A percentile compares a stretch with the other conserved stretches of the same genome.
Evolutionary conservation across 2,797 vertebrate genomes (phyloP).

Genomic region (Uromys caudimaculatus): DNA sequence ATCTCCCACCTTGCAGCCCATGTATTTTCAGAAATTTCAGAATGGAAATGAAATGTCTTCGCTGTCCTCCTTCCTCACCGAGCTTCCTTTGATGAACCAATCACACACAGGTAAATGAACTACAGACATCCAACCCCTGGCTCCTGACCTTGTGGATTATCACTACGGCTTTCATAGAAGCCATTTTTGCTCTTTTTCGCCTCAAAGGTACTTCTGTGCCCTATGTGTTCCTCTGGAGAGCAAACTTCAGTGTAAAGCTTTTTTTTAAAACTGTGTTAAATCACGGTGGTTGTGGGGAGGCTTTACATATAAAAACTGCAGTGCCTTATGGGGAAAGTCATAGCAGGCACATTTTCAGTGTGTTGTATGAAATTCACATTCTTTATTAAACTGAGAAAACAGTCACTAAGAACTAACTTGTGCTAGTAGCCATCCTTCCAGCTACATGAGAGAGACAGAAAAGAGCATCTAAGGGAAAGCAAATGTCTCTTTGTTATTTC

Average conservation of each 20-base stretch:
- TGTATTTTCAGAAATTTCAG: background rate
- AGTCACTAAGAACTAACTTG: background rate
- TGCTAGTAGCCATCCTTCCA: background rate
- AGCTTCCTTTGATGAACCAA: background rate
- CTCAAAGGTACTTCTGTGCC: background rate
- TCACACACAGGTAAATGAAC: too few species aligned
- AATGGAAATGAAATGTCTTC: background rate
- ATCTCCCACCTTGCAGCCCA: too few species aligned
- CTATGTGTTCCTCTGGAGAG: background rate
- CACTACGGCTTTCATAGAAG: background rate
- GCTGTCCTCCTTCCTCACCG: accelerated
- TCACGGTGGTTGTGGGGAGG: background rate
- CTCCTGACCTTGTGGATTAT: background rate
- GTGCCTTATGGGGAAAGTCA: background rate
- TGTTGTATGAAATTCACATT: background rate
- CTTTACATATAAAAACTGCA: background rate
- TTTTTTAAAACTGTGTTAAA: background rate
- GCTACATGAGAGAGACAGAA: background rate
- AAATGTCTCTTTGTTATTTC: background rate
- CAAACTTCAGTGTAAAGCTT: background rate
- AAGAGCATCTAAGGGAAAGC: background rate
- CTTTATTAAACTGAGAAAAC: background rate
- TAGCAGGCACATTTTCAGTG: background rate
- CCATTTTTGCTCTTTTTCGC: background rate
- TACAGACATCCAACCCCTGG: accelerated